A percentile compares a stretch with the other conserved stretches of the same genome.
Evolutionary conservation across 2,888 invertebrate species (phyloP).

Genomic region (Drosophila birchii): DNA sequence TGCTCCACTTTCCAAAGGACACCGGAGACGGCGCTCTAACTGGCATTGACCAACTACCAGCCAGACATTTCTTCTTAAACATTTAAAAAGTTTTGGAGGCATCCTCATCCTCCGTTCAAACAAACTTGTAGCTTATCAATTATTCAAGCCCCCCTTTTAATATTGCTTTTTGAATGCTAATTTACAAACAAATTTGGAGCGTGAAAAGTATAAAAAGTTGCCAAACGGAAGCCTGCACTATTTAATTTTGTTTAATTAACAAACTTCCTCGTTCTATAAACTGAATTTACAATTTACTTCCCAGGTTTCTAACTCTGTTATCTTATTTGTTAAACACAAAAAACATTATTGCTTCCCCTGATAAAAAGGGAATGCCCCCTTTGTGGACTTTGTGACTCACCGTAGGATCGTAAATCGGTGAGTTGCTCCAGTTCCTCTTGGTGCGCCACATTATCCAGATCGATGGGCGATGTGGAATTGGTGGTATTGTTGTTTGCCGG

Average conservation of each 20-base stretch:
- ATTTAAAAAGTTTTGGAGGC: slow-evolving; percentile 5
- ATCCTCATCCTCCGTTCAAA: background rate
- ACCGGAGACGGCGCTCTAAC: slow-evolving; percentile 22
- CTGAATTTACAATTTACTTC: background rate
- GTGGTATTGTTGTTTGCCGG: slow-evolving; percentile 30
- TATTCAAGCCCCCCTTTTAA: background rate
- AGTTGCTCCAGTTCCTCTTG: slow-evolving; percentile 66
- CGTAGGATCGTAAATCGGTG: slow-evolving; percentile 68
- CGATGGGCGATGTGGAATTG: slow-evolving; percentile 59
- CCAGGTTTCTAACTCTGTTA: background rate
- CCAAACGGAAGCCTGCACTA: background rate
- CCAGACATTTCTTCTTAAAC: slow-evolving; percentile 3
- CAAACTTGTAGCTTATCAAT: slow-evolving; percentile 2
- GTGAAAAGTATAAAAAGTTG: background rate
- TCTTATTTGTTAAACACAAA: background rate
- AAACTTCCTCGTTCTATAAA: background rate
- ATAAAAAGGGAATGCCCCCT: background rate
- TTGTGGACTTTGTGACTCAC: slow-evolving; percentile 51
- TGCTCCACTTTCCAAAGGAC: slow-evolving; percentile 68
- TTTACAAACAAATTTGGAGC: background rate
- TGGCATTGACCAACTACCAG: slow-evolving; percentile 45
- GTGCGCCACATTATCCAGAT: slow-evolving; percentile 65
- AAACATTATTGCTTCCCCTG: background rate
- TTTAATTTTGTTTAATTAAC: too few relatives aligned
- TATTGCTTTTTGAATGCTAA: background rate